Evolutionary conservation across 2,888 invertebrate genomes (phyloP), one percentile per base, ranked within the genome.

Genomic region (Folsomia manolachei): DNA sequence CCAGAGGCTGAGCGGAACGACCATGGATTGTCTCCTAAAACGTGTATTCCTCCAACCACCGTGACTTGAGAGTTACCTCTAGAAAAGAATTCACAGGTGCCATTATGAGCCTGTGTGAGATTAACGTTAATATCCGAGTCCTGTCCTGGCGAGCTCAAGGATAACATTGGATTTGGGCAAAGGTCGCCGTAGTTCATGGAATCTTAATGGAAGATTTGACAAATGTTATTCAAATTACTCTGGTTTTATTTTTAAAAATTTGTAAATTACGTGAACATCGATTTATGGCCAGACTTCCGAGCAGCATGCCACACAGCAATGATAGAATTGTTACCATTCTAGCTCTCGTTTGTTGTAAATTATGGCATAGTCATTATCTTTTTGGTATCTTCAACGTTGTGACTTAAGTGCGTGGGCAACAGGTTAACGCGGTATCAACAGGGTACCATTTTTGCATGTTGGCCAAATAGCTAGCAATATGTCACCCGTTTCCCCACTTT

Each of bases 121-220:
- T 21, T 39, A 19, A 66, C 51, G 39, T 21, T 11, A 1, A 19
- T 19, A 21, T 66, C 65, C 2, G 2, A 2, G 7, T 51, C 52
- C 7, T 19, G 19, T 11, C 63, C 63, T 19, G 19, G 23, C 1
- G 39, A 64, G 23, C 27, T 11, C 14, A 63, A 62, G 1, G 67
- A 72, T 23, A 71, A 61, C 14, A 72, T 62, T n/a, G 75, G 75
- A 24, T 75, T 71, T 25, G 75, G 75, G 51, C 75, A 75, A 4
- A 75, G 69, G 27, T 71, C 70, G 23, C 69, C 69, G 69, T 73
- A 75, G 60, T 68, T 67, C 11, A 75, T 72, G 0, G 69, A 73
- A 27, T 69, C 72, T 75, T n/a, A 21, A 19, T 26, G 60, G 18
- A 56, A 27, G 19, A 64, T 51, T 63, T 23, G 25, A 60, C 56